These are phyloP conservation scores for Salarias fasciatus DNA, from an alignment of 2,797 vertebrate genomes.

Conservation along the genomic window DNA sequence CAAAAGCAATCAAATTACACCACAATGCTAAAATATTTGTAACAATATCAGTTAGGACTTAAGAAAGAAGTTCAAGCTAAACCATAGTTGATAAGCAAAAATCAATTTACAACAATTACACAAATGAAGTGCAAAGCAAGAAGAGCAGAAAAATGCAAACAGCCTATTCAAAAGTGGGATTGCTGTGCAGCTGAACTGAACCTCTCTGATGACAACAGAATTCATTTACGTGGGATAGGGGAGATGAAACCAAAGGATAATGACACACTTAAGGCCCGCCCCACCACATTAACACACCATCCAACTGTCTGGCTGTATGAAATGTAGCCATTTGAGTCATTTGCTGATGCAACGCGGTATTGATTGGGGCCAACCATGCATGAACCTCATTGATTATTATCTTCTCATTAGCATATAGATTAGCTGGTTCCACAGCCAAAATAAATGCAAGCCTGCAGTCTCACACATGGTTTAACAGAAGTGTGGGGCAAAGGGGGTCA, in stretches of 20 bases:
- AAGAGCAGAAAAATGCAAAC: slow-evolving; percentile 20
- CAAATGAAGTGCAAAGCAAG: slow-evolving; percentile 47
- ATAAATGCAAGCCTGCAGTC: slow-evolving; percentile 45
- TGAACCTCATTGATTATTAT: slow-evolving; percentile 84
- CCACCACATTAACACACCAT: slow-evolving; percentile 66
- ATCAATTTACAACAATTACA: slow-evolving; percentile 14
- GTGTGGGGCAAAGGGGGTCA: slow-evolving; percentile 12
- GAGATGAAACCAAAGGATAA: slow-evolving; percentile 68
- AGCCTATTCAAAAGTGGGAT: slow-evolving; percentile 35
- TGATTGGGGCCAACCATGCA: slow-evolving; percentile 80
- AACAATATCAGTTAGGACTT: not conserved
- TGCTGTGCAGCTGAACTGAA: slow-evolving; percentile 43
- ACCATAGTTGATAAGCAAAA: slow-evolving; percentile 1
- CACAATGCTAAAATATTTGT: too few species aligned
- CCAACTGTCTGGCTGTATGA: slow-evolving; percentile 64
- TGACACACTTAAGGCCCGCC: slow-evolving; percentile 68
- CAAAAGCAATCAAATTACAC: not conserved
- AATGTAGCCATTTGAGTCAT: slow-evolving; percentile 74
- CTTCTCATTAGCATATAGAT: slow-evolving; percentile 89
- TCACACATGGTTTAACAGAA: slow-evolving; percentile 43
- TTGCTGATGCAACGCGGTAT: slow-evolving; percentile 74
- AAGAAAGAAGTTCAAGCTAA: not conserved
- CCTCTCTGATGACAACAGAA: slow-evolving; percentile 44
- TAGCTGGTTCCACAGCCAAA: slow-evolving; percentile 73
- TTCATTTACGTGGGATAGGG: slow-evolving; percentile 55